Conservation (phyloP, 2,888 invertebrate species). For the Lasioglossum zephyrum region DNA sequence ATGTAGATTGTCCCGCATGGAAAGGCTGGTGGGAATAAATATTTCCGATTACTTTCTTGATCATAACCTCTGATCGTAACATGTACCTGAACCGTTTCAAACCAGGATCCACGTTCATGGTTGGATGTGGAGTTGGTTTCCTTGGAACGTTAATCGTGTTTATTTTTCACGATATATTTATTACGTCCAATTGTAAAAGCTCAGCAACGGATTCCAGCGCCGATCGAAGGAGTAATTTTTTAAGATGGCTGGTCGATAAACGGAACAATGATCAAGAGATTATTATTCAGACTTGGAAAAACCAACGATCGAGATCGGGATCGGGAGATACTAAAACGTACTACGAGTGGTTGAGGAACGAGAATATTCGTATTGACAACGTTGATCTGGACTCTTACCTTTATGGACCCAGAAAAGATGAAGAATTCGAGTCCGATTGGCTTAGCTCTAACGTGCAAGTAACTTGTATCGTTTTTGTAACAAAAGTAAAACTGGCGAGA, state of each 20-base stretch:
- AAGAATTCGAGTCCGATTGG: slow-evolving; percentile 77
- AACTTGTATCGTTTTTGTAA: slow-evolving; percentile 85
- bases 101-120: slow-evolving; percentile 42
- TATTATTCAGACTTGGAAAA: slow-evolving; percentile 49
- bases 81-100: slow-evolving; percentile 51
- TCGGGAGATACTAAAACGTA: slow-evolving; percentile 60
- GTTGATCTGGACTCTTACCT: slow-evolving; percentile 74
- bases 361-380: slow-evolving; percentile 56
- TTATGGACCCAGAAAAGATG: slow-evolving; percentile 62
- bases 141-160: slow-evolving; percentile 37
- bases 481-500: slow-evolving; percentile 82
- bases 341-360: slow-evolving; percentile 71
- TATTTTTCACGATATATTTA: slow-evolving; percentile 25
- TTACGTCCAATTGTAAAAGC: not conserved
- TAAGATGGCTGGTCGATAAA: slow-evolving; percentile 18
- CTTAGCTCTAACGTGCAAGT: slow-evolving; percentile 80
- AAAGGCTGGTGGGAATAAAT: not conserved
- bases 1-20: not conserved
- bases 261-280: slow-evolving; percentile 10
- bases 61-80: slow-evolving; percentile 11
- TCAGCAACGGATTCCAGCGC: not conserved
- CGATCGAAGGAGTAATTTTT: not conserved
- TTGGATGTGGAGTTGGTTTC: slow-evolving; percentile 67
- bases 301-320: not conserved
- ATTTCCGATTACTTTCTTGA: not conserved